Conservation (phyloP, 2,888 invertebrate genomes). For the Xanthorhoe designata region DNA sequence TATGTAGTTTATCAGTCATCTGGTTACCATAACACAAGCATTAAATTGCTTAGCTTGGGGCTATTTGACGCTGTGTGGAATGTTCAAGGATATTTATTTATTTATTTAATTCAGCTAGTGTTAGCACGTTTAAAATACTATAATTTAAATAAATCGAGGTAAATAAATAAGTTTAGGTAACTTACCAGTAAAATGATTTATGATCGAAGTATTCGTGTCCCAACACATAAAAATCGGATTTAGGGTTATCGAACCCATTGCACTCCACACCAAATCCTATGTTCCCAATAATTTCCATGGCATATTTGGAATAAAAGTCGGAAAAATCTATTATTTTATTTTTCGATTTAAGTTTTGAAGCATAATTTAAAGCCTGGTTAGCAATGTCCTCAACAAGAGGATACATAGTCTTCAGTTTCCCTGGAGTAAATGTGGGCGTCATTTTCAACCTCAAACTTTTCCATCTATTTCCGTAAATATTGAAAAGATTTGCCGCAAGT, state of each 20-base stretch:
- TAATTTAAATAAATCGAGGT: not conserved
- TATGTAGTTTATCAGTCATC: no score
- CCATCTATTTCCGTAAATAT: conserved; percentile 86
- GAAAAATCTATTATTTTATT: conserved; percentile 79
- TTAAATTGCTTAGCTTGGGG: no score
- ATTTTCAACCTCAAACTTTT: conserved; percentile 86
- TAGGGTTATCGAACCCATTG: conserved; percentile 82
- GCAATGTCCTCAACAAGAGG: conserved; percentile 85
- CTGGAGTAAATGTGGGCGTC: conserved; percentile 88
- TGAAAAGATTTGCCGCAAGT: conserved; percentile 86
- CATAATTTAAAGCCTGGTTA: conserved; percentile 76
- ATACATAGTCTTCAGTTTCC: conserved; percentile 88
- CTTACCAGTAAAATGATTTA: conserved; percentile 71
- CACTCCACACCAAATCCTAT: conserved; percentile 87
- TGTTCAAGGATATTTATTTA: no score
- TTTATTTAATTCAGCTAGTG: not conserved
- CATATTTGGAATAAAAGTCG: conserved; percentile 85
- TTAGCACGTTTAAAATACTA: not conserved
- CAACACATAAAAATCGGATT: conserved; percentile 81
- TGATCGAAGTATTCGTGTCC: conserved; percentile 78
- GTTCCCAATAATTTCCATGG: conserved; percentile 87
- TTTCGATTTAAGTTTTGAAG: conserved; percentile 60
- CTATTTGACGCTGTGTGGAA: no score
- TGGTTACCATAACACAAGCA: no score
- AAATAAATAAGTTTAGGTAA: conserved; percentile 24